Base-by-base conservation (phyloP, 1,140 invertebrate species). In the Drosophila mayri region DNA sequence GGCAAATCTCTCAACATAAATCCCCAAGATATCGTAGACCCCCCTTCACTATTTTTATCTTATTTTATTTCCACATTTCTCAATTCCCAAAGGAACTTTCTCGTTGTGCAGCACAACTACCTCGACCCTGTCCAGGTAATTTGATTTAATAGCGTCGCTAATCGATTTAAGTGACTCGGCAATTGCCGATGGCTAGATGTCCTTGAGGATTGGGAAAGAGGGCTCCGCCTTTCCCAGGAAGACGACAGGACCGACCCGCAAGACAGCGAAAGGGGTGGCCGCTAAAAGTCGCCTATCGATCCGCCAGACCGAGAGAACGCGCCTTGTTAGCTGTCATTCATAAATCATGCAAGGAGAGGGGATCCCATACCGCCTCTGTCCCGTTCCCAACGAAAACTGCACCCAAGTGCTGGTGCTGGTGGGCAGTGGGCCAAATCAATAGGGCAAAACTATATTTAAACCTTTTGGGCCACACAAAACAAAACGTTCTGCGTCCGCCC, bases 251-350 rank as follows among this genome's bases (percentile, higher is more conserved):
- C n/a, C n/a, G 32, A 54, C 50, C 22, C 6, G 49, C 1, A 47
- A 68, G 28, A 25, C 35, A 6, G 35, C 50, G 10, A 58, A 52
- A 52, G 60, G 40, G 52, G 54, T 46, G 28, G 32, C 28, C 47
- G 38, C 32, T 14, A 28, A 40, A 47, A 57, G 44, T 14, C 35
- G 30, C 40, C 57, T 78, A 78, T 78, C 66, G 76, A 78, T 78
- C 44, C 58, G 38, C 41, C 59, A n/a, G 60, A 38, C 35, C 9
- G 14, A 40, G 14, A 16, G 38, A 78, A 59, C 59, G 76, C 75
- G 52, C 76, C 76, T 78, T 71, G 74, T 77, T 65, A 79, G 59
- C 76, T 86, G 83, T 82, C 83, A 87, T 64, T 79, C 44, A 71
- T 87, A 86, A 86, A 87, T 86, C 83, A 86, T 72, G 75, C 70